Evolutionary conservation across 2,113 vertebrate species (phyloP).

Genomic region (Labrus mixtus): DNA sequence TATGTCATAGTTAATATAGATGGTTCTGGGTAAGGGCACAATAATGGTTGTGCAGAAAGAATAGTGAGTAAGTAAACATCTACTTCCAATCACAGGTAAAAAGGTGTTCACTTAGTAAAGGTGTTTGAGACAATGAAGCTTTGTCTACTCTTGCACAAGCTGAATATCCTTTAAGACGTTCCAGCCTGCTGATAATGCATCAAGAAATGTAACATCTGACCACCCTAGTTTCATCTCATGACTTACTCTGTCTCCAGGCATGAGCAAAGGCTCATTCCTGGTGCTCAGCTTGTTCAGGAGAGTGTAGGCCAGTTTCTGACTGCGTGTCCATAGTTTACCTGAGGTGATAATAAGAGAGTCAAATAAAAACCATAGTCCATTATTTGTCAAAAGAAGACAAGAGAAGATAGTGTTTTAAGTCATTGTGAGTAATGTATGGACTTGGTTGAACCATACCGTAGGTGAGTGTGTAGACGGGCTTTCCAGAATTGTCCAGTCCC

Average conservation of each 20-base stretch:
- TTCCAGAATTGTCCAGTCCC: conserved; percentile 90
- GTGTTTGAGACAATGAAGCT: background rate
- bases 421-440: no score
- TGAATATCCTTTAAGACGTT: background rate
- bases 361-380: no score
- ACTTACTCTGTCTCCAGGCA: conserved; percentile 94
- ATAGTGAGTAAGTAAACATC: conserved; percentile 9
- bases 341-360: background rate
- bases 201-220: background rate
- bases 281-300: conserved; percentile 93
- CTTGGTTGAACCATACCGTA: conserved; percentile 84
- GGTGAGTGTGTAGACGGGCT: conserved; percentile 91
- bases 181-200: background rate
- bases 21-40: background rate
- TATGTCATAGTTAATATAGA: background rate
- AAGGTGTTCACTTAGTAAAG: background rate
- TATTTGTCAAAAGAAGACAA: no score
- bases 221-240: background rate
- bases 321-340: conserved; percentile 97
- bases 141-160: background rate
- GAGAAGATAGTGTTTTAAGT: no score
- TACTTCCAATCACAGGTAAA: background rate
- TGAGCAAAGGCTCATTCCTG: conserved; percentile 92
- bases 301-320: conserved; percentile 95
- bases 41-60: background rate